Conservation (phyloP, 2,113 vertebrate genomes). For the Sander vitreus region DNA sequence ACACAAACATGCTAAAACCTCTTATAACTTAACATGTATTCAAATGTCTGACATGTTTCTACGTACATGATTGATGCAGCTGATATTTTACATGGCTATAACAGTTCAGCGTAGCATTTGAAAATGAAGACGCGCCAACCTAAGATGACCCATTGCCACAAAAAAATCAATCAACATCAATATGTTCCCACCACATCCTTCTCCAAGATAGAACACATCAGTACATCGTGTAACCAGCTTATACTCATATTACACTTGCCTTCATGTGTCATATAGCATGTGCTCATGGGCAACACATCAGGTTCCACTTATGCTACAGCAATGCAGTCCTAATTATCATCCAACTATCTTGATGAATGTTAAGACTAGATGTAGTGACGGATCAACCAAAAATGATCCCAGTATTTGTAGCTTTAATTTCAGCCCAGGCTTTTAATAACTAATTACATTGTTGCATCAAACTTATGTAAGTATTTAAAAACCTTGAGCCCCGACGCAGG, state of each 20-base stretch:
- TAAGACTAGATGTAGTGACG: background rate
- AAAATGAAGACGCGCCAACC: constrained; percentile 49
- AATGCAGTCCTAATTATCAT: constrained; percentile 20
- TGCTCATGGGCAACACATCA: constrained; percentile 29
- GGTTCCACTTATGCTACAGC: constrained; percentile 8
- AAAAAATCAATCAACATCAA: constrained; percentile 74
- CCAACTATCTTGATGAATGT: constrained; percentile 15
- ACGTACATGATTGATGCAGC: background rate
- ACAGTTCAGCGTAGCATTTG: constrained; percentile 29
- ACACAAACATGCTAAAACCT: background rate
- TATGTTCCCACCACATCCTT: constrained; percentile 55
- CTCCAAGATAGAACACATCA: constrained; percentile 57
- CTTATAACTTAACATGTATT: background rate
- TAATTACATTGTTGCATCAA: background rate
- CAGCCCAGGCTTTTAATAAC: background rate
- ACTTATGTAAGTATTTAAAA: background rate
- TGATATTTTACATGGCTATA: constrained; percentile 17
- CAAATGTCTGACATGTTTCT: background rate
- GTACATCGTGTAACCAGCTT: constrained; percentile 64
- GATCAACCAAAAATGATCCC: background rate
- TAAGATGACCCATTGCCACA: constrained; percentile 49
- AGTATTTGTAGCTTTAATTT: constrained; percentile 14
- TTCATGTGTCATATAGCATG: constrained; percentile 39
- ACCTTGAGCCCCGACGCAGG: constrained; percentile 69
- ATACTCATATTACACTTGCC: constrained; percentile 58